phyloP scores from a whole-genome alignment of 2,113 vertebrate genomes.

The Macaca mulatta region DNA sequence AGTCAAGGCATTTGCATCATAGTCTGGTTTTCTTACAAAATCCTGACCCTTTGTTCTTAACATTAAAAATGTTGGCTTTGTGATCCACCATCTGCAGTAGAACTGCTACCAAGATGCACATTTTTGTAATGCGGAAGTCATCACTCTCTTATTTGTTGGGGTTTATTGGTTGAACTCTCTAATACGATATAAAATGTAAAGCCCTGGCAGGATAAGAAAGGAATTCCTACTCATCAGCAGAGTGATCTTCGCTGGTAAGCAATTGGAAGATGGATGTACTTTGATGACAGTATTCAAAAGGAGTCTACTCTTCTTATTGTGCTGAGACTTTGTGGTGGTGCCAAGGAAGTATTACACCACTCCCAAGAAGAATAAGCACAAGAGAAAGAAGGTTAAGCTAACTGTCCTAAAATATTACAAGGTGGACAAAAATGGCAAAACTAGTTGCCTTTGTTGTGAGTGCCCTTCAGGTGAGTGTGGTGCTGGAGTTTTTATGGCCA shows the following conservation, averaged over 20 bases:
- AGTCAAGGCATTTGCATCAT: not conserved
- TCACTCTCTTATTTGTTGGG: too few species aligned
- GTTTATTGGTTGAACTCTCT: not conserved
- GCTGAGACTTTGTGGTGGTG: not conserved
- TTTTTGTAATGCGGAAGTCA: not conserved
- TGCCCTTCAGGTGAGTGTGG: not conserved
- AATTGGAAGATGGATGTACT: not conserved
- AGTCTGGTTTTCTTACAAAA: slow-evolving; percentile 46
- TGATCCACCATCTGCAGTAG: not conserved
- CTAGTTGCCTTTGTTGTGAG: not conserved
- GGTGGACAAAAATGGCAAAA: not conserved
- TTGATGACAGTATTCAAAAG: not conserved
- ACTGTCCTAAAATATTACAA: not conserved
- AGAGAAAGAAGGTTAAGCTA: not conserved
- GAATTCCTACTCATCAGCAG: not conserved
- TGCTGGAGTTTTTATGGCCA: not conserved
- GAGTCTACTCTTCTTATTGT: not conserved
- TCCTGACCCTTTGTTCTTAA: slow-evolving; percentile 19
- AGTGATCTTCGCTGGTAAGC: not conserved
- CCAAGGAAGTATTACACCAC: not conserved
- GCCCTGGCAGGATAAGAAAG: not conserved
- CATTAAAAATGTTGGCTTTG: slow-evolving; percentile 24
- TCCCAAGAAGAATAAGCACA: not conserved
- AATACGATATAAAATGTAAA: not conserved
- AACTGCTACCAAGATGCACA: not conserved